Evolutionary conservation across 2,888 invertebrate species (phyloP), one percentile per base, ranked within the genome.

Genomic region (Folsomia candida): DNA sequence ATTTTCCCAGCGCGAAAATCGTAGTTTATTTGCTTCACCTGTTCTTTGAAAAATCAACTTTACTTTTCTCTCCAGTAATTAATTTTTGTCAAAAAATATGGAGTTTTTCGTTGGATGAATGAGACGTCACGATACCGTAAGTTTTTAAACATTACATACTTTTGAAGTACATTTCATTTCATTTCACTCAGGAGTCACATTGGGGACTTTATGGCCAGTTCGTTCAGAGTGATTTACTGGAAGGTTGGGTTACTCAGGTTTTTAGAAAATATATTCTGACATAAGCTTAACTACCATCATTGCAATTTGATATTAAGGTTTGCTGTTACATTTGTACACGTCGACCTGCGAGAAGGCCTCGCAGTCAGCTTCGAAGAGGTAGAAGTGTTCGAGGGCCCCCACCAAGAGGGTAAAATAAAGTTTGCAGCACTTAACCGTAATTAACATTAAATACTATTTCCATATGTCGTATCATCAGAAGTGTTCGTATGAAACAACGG

Each of bases 201-300:
- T 80, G 94, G 95, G 4, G 94, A 94, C 83, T 91, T 94, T 76
- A 93, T 95, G 93, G 94, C 94, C 1, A 92, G 93, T 60, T 93
- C 93, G 6, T 95, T 95, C 85, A 88, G 90, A 88, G 90, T 93
- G 76, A 84, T 94, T n/a, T 95, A 95, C 82, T 94, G 94, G 94
- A 89, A 92, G 69, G 81, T 82, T 65, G 47, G 37, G 11, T 25
- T 28, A 47, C 67, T 24, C 58, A 9, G 54, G 27, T 28, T 29
- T 65, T 24, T 67, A 68, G 54, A 51, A 22, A 62, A 59, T n/a
- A 29, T 20, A 4, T 57, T 20, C n/a, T 68, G 60, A 9, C n/a
- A n/a, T n/a, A n/a, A n/a, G n/a, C n/a, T n/a, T n/a, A n/a, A n/a
- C n/a, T n/a, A n/a, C n/a, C n/a, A n/a, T n/a, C n/a, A n/a, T n/a